phyloP scores from a whole-genome alignment of 2,113 vertebrate species.

The Hystrix cristata region DNA sequence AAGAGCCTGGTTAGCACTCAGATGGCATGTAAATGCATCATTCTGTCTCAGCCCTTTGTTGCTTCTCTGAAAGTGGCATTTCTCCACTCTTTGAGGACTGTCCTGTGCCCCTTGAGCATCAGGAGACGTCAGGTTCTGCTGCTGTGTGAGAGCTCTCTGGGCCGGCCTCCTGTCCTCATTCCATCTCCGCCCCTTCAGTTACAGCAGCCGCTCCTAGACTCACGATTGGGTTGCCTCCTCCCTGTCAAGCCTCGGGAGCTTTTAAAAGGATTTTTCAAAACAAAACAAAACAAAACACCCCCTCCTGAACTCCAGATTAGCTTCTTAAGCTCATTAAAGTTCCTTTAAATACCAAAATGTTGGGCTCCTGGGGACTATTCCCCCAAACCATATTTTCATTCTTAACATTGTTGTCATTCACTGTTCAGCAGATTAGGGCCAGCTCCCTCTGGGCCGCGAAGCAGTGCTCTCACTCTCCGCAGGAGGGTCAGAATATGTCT shows the following conservation, averaged over 20 bases:
- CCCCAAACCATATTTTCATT: constrained; percentile 79
- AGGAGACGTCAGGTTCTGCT: background rate
- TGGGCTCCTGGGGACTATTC: constrained; percentile 78
- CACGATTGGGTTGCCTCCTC: background rate
- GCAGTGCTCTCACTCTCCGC: constrained; percentile 22
- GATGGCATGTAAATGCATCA: rapidly evolving
- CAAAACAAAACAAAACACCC: constrained; percentile 82
- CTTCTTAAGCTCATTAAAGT: constrained; percentile 84
- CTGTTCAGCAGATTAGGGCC: constrained; percentile 70
- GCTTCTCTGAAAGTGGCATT: background rate
- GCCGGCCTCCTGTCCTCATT: background rate
- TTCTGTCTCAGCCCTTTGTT: rapidly evolving
- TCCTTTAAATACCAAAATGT: constrained; percentile 82
- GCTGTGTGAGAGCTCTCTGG: background rate
- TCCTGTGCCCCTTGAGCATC: background rate
- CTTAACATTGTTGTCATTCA: constrained; percentile 75
- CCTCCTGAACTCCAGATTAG: constrained; percentile 81
- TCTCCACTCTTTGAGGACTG: background rate
- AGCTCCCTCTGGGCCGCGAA: constrained; percentile 54
- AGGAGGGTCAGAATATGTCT: constrained; percentile 57
- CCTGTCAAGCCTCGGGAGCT: constrained; percentile 59
- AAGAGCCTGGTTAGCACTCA: background rate
- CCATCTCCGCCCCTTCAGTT: background rate
- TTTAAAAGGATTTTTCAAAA: constrained; percentile 84
- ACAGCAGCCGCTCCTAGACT: background rate